phyloP scores from a whole-genome alignment of 1,140 invertebrate genomes.

The Sitodiplosis mosellana region DNA sequence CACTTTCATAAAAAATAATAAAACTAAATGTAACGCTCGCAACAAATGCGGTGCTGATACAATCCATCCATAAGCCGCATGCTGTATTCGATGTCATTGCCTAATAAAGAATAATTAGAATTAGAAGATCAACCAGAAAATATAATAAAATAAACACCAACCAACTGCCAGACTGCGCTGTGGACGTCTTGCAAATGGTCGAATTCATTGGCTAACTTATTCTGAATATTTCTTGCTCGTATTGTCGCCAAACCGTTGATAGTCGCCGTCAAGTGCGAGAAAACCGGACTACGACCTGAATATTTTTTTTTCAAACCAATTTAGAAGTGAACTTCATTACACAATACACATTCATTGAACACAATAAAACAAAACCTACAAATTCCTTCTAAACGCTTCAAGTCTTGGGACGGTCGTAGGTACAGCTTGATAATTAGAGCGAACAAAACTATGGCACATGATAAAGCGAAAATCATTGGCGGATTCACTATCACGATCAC shows the following conservation, averaged over 20 bases:
- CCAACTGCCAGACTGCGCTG: no score
- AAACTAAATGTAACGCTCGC: conserved; percentile 38
- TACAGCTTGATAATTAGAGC: no score
- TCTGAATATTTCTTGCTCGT: conserved; percentile 43
- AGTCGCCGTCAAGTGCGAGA: conserved; percentile 61
- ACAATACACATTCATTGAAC: neutral
- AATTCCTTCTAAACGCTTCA: conserved; percentile 63
- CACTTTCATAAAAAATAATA: conserved; percentile 29
- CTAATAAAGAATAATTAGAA: conserved; percentile 41
- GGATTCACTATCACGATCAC: no score
- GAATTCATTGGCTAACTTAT: conserved; percentile 49
- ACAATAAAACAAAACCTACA: conserved; percentile 29
- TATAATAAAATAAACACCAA: no score
- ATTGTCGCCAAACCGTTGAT: no score
- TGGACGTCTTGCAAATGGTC: conserved; percentile 42
- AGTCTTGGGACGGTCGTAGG: conserved; percentile 52
- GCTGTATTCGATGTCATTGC: conserved; percentile 37
- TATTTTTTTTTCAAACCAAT: no score
- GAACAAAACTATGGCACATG: no score
- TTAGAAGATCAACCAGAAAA: conserved; percentile 45
- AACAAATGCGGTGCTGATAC: conserved; percentile 42
- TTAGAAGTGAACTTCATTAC: neutral
- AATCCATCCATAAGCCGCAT: conserved; percentile 55
- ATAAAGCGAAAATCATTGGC: no score
- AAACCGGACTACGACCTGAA: conserved; percentile 56